Evolutionary conservation across 2,888 invertebrate genomes (phyloP).

Genomic region (Lottia gigantea): DNA sequence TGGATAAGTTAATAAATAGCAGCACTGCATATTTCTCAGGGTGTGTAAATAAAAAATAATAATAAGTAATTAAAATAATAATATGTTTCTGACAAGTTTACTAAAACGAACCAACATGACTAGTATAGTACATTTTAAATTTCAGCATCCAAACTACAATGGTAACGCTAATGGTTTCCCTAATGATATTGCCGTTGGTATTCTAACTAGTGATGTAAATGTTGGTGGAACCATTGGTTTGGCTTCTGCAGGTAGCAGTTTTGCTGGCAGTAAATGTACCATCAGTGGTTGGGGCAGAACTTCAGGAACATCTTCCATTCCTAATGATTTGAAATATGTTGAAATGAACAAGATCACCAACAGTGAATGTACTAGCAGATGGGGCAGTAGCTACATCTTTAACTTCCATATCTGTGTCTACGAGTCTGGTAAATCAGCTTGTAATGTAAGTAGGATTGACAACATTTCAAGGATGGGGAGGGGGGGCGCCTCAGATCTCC

Average conservation of each 20-base stretch:
- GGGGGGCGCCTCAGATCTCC: too few relatives aligned
- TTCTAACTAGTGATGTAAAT: slow-evolving; percentile 21
- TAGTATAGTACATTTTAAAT: not conserved
- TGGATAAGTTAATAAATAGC: too few relatives aligned
- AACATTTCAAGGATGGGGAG: too few relatives aligned
- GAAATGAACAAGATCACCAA: slow-evolving; percentile 32
- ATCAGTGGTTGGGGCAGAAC: slow-evolving; percentile 42
- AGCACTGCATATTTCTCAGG: too few relatives aligned
- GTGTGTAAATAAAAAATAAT: too few relatives aligned
- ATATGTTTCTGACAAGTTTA: too few relatives aligned
- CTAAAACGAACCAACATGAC: too few relatives aligned
- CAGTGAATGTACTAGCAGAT: slow-evolving; percentile 26
- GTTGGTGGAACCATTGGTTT: slow-evolving; percentile 22
- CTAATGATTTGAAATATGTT: slow-evolving; percentile 29
- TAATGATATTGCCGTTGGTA: slow-evolving; percentile 39
- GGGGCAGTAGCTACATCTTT: slow-evolving; percentile 28
- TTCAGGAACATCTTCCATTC: slow-evolving; percentile 16
- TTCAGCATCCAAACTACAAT: slow-evolving; percentile 34
- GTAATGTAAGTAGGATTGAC: slow-evolving; percentile 28
- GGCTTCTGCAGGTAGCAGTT: slow-evolving; percentile 19
- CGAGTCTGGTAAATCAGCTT: slow-evolving; percentile 33
- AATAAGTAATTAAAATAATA: too few relatives aligned
- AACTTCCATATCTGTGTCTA: slow-evolving; percentile 36
- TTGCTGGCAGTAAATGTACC: slow-evolving; percentile 22
- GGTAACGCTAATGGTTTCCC: slow-evolving; percentile 31